phyloP scores from a whole-genome alignment of 2,113 vertebrate species.

The Salvelinus sp. region DNA sequence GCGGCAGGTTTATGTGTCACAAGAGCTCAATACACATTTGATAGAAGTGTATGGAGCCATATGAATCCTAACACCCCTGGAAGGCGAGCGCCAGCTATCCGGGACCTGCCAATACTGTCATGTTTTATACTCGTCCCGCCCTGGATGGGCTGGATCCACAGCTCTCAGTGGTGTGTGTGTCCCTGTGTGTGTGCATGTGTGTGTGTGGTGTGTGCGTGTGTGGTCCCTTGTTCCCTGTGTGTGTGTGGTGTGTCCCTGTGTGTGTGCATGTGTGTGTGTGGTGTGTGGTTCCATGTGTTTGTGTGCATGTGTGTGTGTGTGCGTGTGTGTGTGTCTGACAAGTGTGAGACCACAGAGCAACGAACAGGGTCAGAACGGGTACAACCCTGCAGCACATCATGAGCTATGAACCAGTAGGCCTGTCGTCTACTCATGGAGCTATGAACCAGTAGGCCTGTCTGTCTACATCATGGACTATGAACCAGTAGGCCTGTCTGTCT shows the following conservation, averaged over 20 bases:
- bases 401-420: background rate
- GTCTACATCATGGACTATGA: background rate
- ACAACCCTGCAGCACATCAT: background rate
- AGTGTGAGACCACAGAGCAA: background rate
- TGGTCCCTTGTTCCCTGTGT: background rate
- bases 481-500: background rate
- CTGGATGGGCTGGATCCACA: background rate
- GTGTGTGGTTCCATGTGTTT: too few species aligned
- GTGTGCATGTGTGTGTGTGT: background rate
- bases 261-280: background rate
- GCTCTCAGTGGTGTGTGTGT: background rate
- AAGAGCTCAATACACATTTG: slow-evolving; percentile 79
- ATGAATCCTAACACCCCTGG: slow-evolving; percentile 73
- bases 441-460: background rate
- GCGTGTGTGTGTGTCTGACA: background rate
- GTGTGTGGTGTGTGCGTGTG: background rate
- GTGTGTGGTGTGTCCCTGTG: background rate
- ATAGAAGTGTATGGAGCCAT: slow-evolving; percentile 74
- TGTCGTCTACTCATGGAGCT: background rate
- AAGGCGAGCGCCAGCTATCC: slow-evolving; percentile 51
- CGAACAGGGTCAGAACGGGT: background rate
- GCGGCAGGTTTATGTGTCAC: slow-evolving; percentile 82
- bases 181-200: background rate
- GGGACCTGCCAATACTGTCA: slow-evolving; percentile 77
- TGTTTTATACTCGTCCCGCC: slow-evolving; percentile 71